Evolutionary conservation across 2,888 invertebrate genomes (phyloP), one percentile per base, ranked within the genome.

Genomic region (Amphipoea oculea): DNA sequence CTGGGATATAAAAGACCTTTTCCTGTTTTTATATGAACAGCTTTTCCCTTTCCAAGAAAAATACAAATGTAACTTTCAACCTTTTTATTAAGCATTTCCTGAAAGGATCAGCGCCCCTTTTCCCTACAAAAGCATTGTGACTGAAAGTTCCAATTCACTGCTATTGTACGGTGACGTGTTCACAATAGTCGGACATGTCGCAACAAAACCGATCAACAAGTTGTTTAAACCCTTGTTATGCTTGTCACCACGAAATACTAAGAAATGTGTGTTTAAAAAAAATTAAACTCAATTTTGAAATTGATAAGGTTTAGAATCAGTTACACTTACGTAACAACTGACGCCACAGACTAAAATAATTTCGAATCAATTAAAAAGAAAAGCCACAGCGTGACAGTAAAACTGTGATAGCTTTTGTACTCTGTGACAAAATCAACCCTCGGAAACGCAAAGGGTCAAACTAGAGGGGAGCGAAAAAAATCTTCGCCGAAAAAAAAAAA

Each of bases 141-240:
- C 89, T 87, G 83, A 90, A 91, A 90, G 84, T 85, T 91, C 87
- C 90, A 86, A 90, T 89, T 90, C 89, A 89, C 88, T 90, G 70
- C 89, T 78, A 92, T 94, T 94, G 91, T 94, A 89, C 86, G 73
- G 82, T 92, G 94, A 94, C 93, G 84, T 86, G 91, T 82, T 85
- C 88, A 94, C 93, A 94, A 95, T 92, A 91, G 85, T 90, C 91
- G 93, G 94, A 94, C 91, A 91, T 91, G 93, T 93, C 91, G 91
- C 87, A 92, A 94, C 93, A 94, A 93, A 92, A 92, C 91, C 87
- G 89, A 89, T 95, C 95, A 95, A 96, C 96, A 95, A 96, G 95
- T 95, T 93, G 94, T 92, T 91, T 92, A 86, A 88, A 51, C 82
- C 92, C 92, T 88, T 89, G 86, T 92, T 91, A 90, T 86, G 90